These are phyloP conservation scores for Sebastes cheni DNA, from an alignment of 2,797 vertebrate genomes.

Conservation along the genomic window DNA sequence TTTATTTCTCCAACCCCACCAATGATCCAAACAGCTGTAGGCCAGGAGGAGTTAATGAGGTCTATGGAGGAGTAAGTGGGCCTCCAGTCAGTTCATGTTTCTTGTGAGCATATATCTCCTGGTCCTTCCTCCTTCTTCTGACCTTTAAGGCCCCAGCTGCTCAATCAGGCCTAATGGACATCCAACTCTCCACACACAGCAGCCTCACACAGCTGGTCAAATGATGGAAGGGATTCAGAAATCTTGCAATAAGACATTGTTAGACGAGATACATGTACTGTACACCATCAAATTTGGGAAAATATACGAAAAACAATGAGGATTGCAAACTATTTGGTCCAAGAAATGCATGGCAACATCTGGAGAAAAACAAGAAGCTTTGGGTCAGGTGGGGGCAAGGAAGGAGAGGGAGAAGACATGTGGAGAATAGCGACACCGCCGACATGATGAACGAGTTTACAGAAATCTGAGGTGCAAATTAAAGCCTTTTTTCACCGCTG, in stretches of 20 bases:
- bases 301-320: not conserved
- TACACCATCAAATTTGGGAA: not conserved
- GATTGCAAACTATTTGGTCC: not conserved
- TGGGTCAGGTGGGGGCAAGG: not conserved
- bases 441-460: constrained; percentile 86
- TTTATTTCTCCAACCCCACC: constrained; percentile 36
- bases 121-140: constrained; percentile 57
- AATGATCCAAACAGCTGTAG: constrained; percentile 62
- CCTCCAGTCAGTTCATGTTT: constrained; percentile 63
- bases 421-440: constrained; percentile 59
- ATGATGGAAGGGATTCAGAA: constrained; percentile 12
- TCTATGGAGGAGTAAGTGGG: constrained; percentile 53
- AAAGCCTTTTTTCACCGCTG: constrained; percentile 71
- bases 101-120: constrained; percentile 54
- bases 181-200: not conserved
- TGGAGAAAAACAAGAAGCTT: constrained; percentile 20
- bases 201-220: not conserved
- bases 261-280: not conserved
- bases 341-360: not conserved
- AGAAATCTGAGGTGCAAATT: constrained; percentile 82
- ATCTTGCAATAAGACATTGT: not conserved
- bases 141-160: constrained; percentile 65
- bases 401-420: constrained; percentile 17
- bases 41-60: constrained; percentile 70
- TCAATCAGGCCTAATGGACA: constrained; percentile 60